These are phyloP conservation scores for Harpagifer antarcticus DNA, from an alignment of 2,797 vertebrate genomes.

Conservation along the genomic window DNA sequence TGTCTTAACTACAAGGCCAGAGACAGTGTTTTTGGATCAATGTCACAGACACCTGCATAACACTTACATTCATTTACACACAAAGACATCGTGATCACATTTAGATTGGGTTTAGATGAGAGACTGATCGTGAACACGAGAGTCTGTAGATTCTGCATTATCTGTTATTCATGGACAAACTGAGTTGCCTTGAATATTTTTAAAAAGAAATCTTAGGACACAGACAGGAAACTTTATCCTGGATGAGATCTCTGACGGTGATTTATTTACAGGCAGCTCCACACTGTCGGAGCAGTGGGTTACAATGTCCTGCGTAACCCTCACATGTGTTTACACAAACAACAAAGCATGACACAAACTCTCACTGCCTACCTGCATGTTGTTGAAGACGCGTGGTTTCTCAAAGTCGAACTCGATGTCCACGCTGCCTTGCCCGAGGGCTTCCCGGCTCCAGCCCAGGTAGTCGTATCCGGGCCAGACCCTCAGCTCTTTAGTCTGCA, in stretches of 20 bases:
- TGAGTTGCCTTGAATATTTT: slow-evolving; percentile 24
- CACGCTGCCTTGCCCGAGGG: slow-evolving; percentile 85
- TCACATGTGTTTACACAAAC: neutral
- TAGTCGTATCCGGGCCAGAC: slow-evolving; percentile 97
- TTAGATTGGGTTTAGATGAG: neutral
- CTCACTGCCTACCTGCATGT: slow-evolving; percentile 83
- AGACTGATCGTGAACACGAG: slow-evolving; percentile 4
- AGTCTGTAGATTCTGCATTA: slow-evolving; percentile 8
- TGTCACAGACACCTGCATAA: slow-evolving; percentile 1
- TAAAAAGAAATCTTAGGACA: slow-evolving; percentile 32
- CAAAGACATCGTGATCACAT: slow-evolving; percentile 6
- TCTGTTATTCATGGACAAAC: slow-evolving; percentile 15
- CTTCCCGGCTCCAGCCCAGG: slow-evolving; percentile 91
- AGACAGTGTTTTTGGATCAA: neutral
- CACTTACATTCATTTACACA: slow-evolving; percentile 6
- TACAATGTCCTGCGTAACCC: slow-evolving; percentile 5
- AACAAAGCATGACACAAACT: neutral
- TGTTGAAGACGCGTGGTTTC: slow-evolving; percentile 82
- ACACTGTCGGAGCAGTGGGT: slow-evolving; percentile 17
- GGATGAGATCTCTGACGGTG: slow-evolving; percentile 22
- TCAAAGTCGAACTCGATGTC: slow-evolving; percentile 95
- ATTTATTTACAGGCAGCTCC: slow-evolving; percentile 42
- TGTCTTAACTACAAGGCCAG: neutral
- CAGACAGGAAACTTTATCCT: slow-evolving; percentile 17
- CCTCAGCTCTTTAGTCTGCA: slow-evolving; percentile 89